phyloP scores from a whole-genome alignment of 2,888 invertebrate species.

The Rugalucina vietnamica region DNA sequence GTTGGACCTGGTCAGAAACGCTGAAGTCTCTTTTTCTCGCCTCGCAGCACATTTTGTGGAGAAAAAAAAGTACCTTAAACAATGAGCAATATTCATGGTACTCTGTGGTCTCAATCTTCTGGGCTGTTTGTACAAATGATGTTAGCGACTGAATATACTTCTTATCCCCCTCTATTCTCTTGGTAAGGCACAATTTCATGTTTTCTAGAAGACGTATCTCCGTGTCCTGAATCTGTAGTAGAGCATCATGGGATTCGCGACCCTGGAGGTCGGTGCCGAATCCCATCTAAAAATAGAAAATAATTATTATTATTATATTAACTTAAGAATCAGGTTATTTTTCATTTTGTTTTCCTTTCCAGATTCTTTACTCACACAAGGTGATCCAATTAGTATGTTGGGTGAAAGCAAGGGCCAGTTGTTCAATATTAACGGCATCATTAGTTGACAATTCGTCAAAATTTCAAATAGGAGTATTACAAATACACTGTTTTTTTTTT shows the following conservation, averaged over 20 bases:
- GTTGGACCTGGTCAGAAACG: no score
- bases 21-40: no score
- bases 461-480: neutral
- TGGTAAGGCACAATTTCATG: constrained; percentile 93
- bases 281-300: constrained; percentile 84
- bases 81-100: constrained; percentile 74
- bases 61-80: constrained; percentile 81
- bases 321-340: neutral
- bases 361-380: neutral
- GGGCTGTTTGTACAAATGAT: constrained; percentile 81
- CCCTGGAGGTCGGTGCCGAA: constrained; percentile 95
- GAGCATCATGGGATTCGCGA: constrained; percentile 95
- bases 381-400: neutral
- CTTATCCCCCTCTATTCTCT: constrained; percentile 94
- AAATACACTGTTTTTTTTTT: no score
- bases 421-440: neutral
- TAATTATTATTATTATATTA: neutral
- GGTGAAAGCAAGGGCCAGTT: neutral
- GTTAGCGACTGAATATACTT: constrained; percentile 93
- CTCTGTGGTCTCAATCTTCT: constrained; percentile 76
- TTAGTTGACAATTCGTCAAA: neutral
- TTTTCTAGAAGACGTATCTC: constrained; percentile 96
- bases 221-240: constrained; percentile 95
- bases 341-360: neutral
- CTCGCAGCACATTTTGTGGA: no score